Evolutionary conservation across 2,797 vertebrate species (phyloP), one percentile per base, ranked within the genome.

Genomic region (Cynopterus sphinx): DNA sequence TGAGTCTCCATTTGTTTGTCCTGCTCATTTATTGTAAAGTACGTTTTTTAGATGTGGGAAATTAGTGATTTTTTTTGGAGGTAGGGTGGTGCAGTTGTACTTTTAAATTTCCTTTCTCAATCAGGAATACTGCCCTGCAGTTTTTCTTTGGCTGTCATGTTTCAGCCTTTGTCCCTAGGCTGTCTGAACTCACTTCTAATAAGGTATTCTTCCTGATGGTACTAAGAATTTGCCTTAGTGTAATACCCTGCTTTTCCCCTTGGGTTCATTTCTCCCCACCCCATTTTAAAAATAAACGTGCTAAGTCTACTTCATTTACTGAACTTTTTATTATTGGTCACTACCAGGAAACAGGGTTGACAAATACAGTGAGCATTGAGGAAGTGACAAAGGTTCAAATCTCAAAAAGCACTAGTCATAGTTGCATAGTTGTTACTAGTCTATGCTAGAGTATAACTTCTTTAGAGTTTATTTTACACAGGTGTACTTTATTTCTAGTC

Each of bases 361-460:
- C 81, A 95, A 73, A 97, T 71, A 88, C 1, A 84, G 0, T 74
- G 79, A 90, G 17, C 75, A 94, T 0, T 94, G 79, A 96, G 91
- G 95, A 97, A 94, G 51, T 96, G 73, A 90, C 90, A 70, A 28
- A 87, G 46, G 28, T 86, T 95, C 49, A 74, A 46, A 81, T 91
- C 49, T 97, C 59, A 77, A 61, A 86, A 90, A 77, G 28, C 55
- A 67, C 70, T 77, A 75, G 74, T 91, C 87, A 95, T 77, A 85
- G n/a, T 90, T 88, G 31, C 86, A 43, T 73, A 82, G 41, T 81
- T 70, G 36, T 84, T 92, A n/a, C 31, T 70, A 49, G 26, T 93
- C 61, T 87, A 5, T 73, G 28, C 22, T 59, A 22, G 86, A 87
- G 57, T 91, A 3, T 95, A 79, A 79, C 59, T 93, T 87, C 36